Conservation (phyloP, 2,113 vertebrate species). For the Cercocebus atys region DNA sequence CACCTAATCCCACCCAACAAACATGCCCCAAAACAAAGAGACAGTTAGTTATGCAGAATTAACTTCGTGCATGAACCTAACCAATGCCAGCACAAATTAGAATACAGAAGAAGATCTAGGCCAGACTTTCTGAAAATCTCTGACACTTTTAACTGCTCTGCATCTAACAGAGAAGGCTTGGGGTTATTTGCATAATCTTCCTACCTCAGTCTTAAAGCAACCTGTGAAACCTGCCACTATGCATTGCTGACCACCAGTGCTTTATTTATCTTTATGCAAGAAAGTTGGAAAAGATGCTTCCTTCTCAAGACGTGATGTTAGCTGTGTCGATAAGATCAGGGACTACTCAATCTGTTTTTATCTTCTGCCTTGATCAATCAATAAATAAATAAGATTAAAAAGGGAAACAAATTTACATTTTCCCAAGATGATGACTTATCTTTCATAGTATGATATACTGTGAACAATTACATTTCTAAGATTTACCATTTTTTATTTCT, state of each 20-base stretch:
- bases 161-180: neutral
- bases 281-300: neutral
- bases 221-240: neutral
- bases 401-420: neutral
- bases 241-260: neutral
- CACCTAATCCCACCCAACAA: neutral
- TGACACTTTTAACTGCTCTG: neutral
- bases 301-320: neutral
- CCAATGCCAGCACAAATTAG: neutral
- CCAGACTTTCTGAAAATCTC: neutral
- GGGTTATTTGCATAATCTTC: neutral
- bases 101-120: neutral
- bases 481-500: neutral
- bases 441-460: neutral
- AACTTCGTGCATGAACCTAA: neutral
- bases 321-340: neutral
- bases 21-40: neutral
- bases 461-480: neutral
- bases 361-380: neutral
- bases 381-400: neutral
- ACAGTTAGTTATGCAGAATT: neutral
- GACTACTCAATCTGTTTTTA: neutral
- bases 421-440: neutral
- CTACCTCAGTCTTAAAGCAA: neutral
- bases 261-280: neutral